Evolutionary conservation across 2,797 vertebrate species (phyloP), one percentile per base, ranked within the genome.

Genomic region (Austrolebias charrua): DNA sequence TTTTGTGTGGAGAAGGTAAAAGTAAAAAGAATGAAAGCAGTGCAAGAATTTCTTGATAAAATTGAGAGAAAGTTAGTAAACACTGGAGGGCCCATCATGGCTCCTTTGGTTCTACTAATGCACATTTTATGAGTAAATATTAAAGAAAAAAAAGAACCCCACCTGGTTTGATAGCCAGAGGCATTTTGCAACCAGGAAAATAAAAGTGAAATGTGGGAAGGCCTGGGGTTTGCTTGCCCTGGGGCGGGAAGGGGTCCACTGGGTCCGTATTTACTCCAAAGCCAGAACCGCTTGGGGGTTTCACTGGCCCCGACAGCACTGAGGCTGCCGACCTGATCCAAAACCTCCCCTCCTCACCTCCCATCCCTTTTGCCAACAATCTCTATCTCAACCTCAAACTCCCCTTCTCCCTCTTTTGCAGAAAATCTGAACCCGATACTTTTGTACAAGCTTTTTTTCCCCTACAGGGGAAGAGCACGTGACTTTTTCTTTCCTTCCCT

Each of bases 181-280:
- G 95, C 95, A 73, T 89, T 96, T 92, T 94, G 92, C 94, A 94
- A 94, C 90, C 90, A 92, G 94, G 92, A 96, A 95, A 94, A 95
- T 92, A 94, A 94, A 94, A 92, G 92, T 92, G 90, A 87, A 94
- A 95, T 94, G 92, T 93, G 92, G 93, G 91, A 91, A 91, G 92
- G 93, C 94, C 93, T 94, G 91, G 72, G 93, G 95, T 94, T 94
- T 94, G 89, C 88, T 92, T 91, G 95, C 94, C 96, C 94, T 82
- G 65, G 94, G 94, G 94, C 94, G 84, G 91, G 85, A 93, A 90
- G 86, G 90, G 92, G 91, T 94, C 91, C 88, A 49, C 75, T 81
- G 91, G 90, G 91, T 86, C 90, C 28, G 48, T 91, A 92, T 94
- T 94, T 94, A 92, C 88, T 92, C 91, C 92, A 92, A 91, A 90